A percentile compares a stretch with the other conserved stretches of the same genome.
Evolutionary conservation across 2,797 vertebrate species (phyloP).

Genomic region (Pteropus rufus): DNA sequence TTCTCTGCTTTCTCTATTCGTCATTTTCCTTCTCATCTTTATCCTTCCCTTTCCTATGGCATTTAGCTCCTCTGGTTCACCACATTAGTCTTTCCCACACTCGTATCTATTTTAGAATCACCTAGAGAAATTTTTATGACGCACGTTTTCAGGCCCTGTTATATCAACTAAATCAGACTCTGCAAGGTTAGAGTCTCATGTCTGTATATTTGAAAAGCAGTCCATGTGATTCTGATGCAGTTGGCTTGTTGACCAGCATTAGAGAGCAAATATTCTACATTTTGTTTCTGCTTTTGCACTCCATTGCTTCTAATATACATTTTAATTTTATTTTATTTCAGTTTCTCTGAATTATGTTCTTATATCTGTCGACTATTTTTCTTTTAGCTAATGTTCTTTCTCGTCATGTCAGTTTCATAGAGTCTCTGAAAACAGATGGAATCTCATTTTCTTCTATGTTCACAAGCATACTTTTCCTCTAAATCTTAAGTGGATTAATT

Average conservation of each 20-base stretch:
- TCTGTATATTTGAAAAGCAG: not conserved
- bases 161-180: not conserved
- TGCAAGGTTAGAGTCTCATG: not conserved
- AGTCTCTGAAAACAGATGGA: not conserved
- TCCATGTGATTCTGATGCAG: not conserved
- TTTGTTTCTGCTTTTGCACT: not conserved
- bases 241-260: not conserved
- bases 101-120: not conserved
- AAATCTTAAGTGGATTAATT: not conserved
- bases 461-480: not conserved
- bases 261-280: not conserved
- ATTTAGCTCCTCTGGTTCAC: not conserved
- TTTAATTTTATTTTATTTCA: slow-evolving; percentile 33
- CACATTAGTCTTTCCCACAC: not conserved
- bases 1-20: not conserved
- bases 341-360: not conserved
- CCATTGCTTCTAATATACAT: not conserved
- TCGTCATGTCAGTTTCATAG: not conserved
- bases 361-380: not conserved
- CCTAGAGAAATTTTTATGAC: not conserved
- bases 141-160: not conserved
- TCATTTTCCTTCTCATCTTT: not conserved
- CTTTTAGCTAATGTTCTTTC: not conserved
- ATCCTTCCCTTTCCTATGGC: not conserved
- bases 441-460: not conserved